Evolutionary conservation across 1,140 invertebrate species (phyloP).

Genomic region (Heliconius melpomene): DNA sequence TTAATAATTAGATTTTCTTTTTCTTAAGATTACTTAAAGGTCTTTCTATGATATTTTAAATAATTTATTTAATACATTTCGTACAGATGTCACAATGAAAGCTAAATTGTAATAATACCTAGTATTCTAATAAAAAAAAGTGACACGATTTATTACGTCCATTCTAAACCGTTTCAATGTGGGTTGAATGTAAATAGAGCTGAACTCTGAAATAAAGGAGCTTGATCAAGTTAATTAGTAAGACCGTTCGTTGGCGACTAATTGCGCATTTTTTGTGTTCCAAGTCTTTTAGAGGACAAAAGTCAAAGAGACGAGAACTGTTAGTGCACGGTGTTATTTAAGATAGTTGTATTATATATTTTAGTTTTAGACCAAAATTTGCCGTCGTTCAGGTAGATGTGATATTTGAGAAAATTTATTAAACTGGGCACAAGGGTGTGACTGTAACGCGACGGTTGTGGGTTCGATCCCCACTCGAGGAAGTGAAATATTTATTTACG

Average conservation of each 20-base stretch:
- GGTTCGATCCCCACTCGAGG: too few species aligned
- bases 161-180: conserved; percentile 42
- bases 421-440: not conserved
- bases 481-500: too few species aligned
- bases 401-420: not conserved
- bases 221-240: conserved; percentile 73
- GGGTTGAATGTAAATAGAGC: conserved; percentile 54
- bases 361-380: not conserved
- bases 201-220: conserved; percentile 58
- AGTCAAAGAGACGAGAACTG: conserved; percentile 55
- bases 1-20: not conserved
- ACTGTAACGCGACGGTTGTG: too few species aligned
- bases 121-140: conserved; percentile 14
- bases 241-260: conserved; percentile 65
- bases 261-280: conserved; percentile 63
- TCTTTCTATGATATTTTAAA: not conserved
- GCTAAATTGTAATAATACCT: not conserved
- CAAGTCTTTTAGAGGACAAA: conserved; percentile 53
- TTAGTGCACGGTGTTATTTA: not conserved
- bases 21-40: not conserved
- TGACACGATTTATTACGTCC: conserved; percentile 20
- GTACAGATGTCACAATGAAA: not conserved
- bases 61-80: not conserved
- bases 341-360: not conserved
- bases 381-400: not conserved